These are phyloP conservation scores for Drosophila prostipennis DNA, from an alignment of 2,888 invertebrate genomes.

Conservation along the genomic window DNA sequence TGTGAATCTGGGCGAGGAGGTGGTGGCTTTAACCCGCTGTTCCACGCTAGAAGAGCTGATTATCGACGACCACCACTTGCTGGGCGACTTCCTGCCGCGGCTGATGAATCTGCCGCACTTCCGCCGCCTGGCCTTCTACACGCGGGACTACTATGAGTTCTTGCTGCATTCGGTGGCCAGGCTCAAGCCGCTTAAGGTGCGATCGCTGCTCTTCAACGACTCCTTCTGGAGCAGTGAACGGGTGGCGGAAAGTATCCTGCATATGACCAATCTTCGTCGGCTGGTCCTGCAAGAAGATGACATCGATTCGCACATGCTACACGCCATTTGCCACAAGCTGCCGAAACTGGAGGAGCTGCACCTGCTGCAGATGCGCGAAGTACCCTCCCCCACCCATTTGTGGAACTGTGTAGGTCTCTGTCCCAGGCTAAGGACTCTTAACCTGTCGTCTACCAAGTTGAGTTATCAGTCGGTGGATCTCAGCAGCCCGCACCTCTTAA, in stretches of 20 bases:
- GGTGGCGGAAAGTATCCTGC: constrained; percentile 3
- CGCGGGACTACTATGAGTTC: constrained; percentile 30
- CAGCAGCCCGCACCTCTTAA: not conserved
- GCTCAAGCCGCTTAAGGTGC: constrained; percentile 22
- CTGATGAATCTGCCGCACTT: constrained; percentile 23
- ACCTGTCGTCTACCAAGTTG: constrained; percentile 44
- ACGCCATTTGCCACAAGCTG: constrained; percentile 32
- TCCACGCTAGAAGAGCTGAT: constrained; percentile 18
- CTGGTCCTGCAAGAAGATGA: constrained; percentile 53
- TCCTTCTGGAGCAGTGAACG: constrained; percentile 44
- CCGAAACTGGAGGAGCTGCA: constrained; percentile 58
- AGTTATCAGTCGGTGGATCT: constrained; percentile 16
- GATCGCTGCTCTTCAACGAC: constrained; percentile 50
- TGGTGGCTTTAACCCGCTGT: constrained; percentile 1
- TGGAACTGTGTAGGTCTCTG: constrained; percentile 43
- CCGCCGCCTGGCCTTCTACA: constrained; percentile 24
- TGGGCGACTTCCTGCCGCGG: constrained; percentile 8
- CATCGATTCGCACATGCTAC: constrained; percentile 42
- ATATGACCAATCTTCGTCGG: constrained; percentile 43
- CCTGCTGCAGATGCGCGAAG: constrained; percentile 47
- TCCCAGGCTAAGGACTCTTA: constrained; percentile 22
- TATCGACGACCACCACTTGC: constrained; percentile 27
- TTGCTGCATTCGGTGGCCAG: constrained; percentile 39
- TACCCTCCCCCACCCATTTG: constrained; percentile 45
- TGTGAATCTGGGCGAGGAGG: constrained; percentile 12